phyloP scores from a whole-genome alignment of 2,113 vertebrate genomes.

The Calonectris borealis region DNA sequence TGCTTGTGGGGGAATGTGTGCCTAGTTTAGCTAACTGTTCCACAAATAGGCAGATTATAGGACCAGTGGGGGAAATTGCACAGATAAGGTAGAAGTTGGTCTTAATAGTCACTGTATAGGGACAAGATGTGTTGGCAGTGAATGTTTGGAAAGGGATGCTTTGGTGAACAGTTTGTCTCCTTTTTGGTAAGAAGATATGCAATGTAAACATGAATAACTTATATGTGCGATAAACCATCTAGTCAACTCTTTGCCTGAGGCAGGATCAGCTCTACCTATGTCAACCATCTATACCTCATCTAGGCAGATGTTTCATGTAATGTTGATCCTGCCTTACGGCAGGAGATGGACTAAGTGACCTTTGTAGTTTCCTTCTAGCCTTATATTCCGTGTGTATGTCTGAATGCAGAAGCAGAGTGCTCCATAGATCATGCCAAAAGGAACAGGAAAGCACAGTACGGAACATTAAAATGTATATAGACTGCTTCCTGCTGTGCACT shows the following conservation, averaged over 20 bases:
- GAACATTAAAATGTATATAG: neutral
- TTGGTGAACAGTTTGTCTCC: neutral
- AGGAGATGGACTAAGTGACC: neutral
- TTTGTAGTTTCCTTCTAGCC: neutral
- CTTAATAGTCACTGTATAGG: neutral
- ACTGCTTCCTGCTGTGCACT: neutral
- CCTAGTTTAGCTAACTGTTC: neutral
- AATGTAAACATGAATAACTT: neutral
- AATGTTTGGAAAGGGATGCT: neutral
- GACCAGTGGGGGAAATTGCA: neutral
- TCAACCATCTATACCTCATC: neutral
- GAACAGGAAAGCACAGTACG: neutral
- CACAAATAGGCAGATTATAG: rapidly evolving
- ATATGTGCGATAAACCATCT: neutral
- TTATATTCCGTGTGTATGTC: neutral
- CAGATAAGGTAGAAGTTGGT: neutral
- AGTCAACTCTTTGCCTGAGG: neutral
- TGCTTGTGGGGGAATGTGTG: rapidly evolving
- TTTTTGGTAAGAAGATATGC: neutral
- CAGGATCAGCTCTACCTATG: neutral
- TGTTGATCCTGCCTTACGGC: neutral
- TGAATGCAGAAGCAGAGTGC: neutral
- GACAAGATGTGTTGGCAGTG: neutral
- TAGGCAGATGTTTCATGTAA: neutral
- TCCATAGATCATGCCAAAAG: neutral